Conservation (phyloP, 1,140 invertebrate species). For the Zelostemma sp. region DNA sequence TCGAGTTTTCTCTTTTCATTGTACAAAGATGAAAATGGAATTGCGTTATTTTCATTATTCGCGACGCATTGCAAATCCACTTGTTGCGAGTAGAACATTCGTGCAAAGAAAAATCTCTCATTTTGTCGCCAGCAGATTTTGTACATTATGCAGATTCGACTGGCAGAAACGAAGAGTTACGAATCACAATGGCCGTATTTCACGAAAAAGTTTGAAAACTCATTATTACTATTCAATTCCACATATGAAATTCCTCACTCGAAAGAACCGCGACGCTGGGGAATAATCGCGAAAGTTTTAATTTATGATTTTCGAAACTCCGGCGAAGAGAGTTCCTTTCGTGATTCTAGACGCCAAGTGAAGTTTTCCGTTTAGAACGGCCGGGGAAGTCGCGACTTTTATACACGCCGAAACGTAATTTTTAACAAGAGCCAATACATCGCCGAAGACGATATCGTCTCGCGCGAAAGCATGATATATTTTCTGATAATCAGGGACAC, state of each 20-base stretch:
- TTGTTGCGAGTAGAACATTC: neutral
- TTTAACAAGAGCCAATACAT: neutral
- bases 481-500: neutral
- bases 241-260: neutral
- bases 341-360: neutral
- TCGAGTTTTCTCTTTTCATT: neutral
- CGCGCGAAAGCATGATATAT: neutral
- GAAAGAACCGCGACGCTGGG: neutral
- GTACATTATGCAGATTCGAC: too few relatives aligned
- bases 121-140: slow-evolving; percentile 13
- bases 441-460: neutral
- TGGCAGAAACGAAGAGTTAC: neutral
- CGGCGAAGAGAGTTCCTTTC: neutral
- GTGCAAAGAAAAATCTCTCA: neutral
- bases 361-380: slow-evolving; percentile 5
- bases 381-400: neutral
- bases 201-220: neutral
- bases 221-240: slow-evolving; percentile 10
- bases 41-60: neutral
- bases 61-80: too few relatives aligned
- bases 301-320: neutral
- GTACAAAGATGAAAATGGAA: neutral
- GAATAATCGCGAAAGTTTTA: slow-evolving; percentile 7
- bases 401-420: neutral
- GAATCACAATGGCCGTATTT: neutral